Evolutionary conservation across 1,140 invertebrate species (phyloP), one percentile per base, ranked within the genome.

Genomic region (Potamilus streckersoni): DNA sequence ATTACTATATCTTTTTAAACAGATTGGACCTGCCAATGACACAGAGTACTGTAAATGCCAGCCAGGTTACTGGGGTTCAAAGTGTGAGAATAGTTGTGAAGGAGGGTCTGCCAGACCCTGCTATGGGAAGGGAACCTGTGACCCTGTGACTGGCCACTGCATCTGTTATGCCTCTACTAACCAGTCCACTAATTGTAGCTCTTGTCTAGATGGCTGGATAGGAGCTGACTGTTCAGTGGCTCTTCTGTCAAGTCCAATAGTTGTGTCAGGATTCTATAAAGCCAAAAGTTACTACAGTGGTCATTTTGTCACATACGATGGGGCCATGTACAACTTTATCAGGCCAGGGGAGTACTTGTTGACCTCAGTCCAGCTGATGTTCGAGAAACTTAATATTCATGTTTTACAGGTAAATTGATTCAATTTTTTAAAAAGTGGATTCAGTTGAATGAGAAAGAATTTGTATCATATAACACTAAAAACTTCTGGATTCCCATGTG

Each of bases 251-350:
- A 49, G 38, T 6, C 38, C 38, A 49, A 49, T 49, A 49, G 38
- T 62, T 19, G 19, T 23, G 75, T 82, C 2, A 72, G 75, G 17
- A 38, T 82, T 31, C 13, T 67, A n/a, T 38, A 56, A 31, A 6
- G 56, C 62, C 49, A 56, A 17, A 23, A n/a, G 60, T 62, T 23
- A 23, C 60, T n/a, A 23, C 19, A 62, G 70, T 56, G 83, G 83
- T 2, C 73, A 81, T 59, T 73, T 81, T 16, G 60, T 72, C 57
- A 83, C 81, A 19, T 83, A 76, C 71, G 81, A 84, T 72, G 83
- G 83, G 19, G 66, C 79, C 16, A 67, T 76, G 67, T 84, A 78
- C 72, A 73, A 71, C 20, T 77, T 76, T 64, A 75, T 78, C 67
- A 56, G 69, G n/a, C 66, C 73, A 58, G 83, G 83, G n/a, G 81